Conservation (phyloP, 1,140 invertebrate species). For the Theocolax elegans region DNA sequence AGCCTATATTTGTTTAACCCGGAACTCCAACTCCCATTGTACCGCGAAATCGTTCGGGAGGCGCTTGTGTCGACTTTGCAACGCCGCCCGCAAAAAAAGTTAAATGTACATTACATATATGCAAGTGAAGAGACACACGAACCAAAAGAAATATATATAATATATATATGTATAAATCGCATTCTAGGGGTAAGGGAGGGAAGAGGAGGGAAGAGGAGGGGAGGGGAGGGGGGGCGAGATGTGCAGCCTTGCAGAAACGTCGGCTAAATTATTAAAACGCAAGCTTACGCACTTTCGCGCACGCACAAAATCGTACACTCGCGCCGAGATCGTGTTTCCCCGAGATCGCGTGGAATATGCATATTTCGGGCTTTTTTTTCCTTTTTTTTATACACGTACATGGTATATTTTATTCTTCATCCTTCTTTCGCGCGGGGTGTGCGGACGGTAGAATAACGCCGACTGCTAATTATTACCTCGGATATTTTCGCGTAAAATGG, state of each 20-base stretch:
- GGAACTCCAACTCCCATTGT: constrained; percentile 37
- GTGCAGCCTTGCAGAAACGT: constrained; percentile 37
- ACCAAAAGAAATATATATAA: too few relatives aligned
- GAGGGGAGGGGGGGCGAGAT: constrained; percentile 18
- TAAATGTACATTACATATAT: too few relatives aligned
- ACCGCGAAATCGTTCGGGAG: constrained; percentile 12
- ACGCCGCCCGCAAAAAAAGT: too few relatives aligned
- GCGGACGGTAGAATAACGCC: constrained; percentile 56
- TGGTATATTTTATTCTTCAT: not conserved
- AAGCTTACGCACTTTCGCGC: constrained; percentile 38
- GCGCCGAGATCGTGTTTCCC: constrained; percentile 26
- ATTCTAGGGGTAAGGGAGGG: not conserved
- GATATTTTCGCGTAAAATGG: constrained; percentile 6
- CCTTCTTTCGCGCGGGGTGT: not conserved
- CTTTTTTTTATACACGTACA: not conserved
- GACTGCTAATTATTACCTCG: constrained; percentile 42
- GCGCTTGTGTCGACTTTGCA: not conserved
- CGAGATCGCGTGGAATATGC: constrained; percentile 13
- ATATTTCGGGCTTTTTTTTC: constrained; percentile 14
- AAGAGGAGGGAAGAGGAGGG: not conserved
- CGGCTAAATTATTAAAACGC: constrained; percentile 38
- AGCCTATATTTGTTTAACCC: constrained; percentile 48
- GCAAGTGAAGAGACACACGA: too few relatives aligned
- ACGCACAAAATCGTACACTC: constrained; percentile 14
- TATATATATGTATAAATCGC: too few relatives aligned